Conservation (phyloP, 2,113 vertebrate genomes). For the Ophthalmolycus amberensis region DNA sequence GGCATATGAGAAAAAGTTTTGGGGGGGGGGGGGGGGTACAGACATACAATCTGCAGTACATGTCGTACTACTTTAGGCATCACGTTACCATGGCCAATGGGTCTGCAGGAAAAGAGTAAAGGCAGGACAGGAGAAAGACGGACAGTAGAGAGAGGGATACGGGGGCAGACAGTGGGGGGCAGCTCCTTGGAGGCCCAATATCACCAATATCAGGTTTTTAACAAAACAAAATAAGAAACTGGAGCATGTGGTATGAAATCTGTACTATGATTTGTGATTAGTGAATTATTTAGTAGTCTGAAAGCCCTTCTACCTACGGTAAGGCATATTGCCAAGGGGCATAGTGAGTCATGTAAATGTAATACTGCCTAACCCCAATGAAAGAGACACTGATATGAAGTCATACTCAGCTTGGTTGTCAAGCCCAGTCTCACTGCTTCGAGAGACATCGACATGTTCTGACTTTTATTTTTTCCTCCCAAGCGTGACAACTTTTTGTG, state of each 20-base stretch:
- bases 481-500: not conserved
- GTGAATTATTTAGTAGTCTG: conserved; percentile 81
- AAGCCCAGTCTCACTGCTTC: not conserved
- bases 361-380: conserved; percentile 49
- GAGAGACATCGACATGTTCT: not conserved
- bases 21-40: not conserved
- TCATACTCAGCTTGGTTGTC: conserved; percentile 26
- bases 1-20: not conserved
- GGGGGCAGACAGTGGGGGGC: not conserved
- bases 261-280: conserved; percentile 69
- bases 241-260: conserved; percentile 67
- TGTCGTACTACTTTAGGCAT: conserved; percentile 18
- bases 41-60: conserved; percentile 2
- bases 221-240: conserved; percentile 76
- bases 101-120: conserved; percentile 28
- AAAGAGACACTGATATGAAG: conserved; percentile 46
- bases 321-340: conserved; percentile 63
- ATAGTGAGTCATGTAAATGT: conserved; percentile 65
- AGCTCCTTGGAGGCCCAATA: conserved; percentile 51
- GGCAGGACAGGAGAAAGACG: conserved; percentile 11
- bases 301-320: conserved; percentile 71
- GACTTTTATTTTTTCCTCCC: not conserved
- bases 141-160: conserved; percentile 3
- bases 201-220: conserved; percentile 69
- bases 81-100: conserved; percentile 21